phyloP scores from a whole-genome alignment of 2,113 vertebrate genomes.

The Malurus alboscapulatus region DNA sequence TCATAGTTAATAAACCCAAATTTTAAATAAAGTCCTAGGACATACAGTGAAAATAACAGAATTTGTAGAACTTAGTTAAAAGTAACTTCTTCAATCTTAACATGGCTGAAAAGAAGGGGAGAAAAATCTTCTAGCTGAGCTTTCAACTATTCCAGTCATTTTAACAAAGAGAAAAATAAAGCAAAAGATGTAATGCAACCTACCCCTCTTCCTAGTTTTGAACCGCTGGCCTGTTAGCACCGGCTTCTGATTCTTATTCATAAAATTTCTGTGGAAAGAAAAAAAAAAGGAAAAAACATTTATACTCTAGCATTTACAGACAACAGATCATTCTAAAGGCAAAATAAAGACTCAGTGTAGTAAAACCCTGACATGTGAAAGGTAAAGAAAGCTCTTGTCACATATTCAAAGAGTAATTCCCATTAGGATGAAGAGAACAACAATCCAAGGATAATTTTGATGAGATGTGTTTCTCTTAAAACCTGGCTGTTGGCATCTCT shows the following conservation, averaged over 20 bases:
- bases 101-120: background rate
- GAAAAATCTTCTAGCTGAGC: background rate
- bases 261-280: conserved; percentile 86
- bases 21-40: background rate
- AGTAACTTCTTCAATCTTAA: background rate
- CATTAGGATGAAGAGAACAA: background rate
- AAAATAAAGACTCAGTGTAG: background rate
- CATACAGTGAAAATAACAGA: background rate
- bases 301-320: background rate
- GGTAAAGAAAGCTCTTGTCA: background rate
- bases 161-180: background rate
- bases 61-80: background rate
- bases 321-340: background rate
- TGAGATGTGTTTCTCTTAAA: background rate
- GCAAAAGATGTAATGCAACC: background rate
- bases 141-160: background rate
- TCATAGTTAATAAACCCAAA: background rate
- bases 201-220: conserved; percentile 98
- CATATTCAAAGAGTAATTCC: background rate
- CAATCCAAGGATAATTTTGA: background rate
- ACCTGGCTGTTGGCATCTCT: background rate
- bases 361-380: background rate
- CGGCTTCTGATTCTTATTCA: conserved; percentile 97
- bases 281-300: conserved; percentile 1
- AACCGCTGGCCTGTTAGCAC: conserved; percentile 96